phyloP scores from a whole-genome alignment of 2,113 vertebrate species.

The Mustelus asterias region DNA sequence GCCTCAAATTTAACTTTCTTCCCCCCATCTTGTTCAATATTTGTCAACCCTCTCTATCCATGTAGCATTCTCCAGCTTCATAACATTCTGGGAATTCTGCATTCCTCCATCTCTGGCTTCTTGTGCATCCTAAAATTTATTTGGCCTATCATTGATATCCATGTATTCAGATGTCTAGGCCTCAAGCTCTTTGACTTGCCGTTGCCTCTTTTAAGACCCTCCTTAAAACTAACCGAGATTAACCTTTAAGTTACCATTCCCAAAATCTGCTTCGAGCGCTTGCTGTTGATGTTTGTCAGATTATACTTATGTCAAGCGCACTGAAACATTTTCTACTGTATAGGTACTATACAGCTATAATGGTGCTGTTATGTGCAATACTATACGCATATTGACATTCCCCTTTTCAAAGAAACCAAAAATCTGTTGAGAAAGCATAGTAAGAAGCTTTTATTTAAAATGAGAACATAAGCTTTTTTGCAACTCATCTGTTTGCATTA shows the following conservation, averaged over 20 bases:
- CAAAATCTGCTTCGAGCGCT: background rate
- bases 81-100: background rate
- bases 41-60: background rate
- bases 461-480: background rate
- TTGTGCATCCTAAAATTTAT: background rate
- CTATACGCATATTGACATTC: background rate
- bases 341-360: background rate
- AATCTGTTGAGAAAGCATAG: background rate
- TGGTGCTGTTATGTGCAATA: background rate
- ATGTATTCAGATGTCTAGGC: background rate
- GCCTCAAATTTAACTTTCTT: background rate
- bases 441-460: background rate
- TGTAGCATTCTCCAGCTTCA: background rate
- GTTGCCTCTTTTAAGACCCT: background rate
- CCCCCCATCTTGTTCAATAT: background rate
- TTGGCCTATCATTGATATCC: background rate
- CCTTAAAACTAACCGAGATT: background rate
- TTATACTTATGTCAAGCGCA: background rate
- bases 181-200: background rate
- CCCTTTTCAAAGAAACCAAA: background rate
- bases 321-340: background rate
- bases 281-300: conserved; percentile 1
- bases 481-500: background rate
- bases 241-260: background rate
- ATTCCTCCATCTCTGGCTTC: background rate